phyloP scores from a whole-genome alignment of 2,888 invertebrate species.

The Mermis nigrescens region DNA sequence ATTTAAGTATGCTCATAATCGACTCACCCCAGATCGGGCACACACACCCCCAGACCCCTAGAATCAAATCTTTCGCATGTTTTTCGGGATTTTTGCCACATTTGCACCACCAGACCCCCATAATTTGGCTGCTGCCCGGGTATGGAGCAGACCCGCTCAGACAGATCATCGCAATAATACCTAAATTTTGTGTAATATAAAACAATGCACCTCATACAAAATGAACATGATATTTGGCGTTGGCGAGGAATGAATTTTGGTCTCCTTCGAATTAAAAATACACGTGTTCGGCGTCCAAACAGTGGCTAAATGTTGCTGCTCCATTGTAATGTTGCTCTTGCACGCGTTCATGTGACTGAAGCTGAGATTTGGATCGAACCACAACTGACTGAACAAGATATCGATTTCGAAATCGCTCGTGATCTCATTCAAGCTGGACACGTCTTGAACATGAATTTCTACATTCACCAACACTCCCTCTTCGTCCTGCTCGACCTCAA shows the following conservation, averaged over 20 bases:
- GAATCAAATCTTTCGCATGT: no score
- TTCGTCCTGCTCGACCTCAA: slow-evolving; percentile 1
- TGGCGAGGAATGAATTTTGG: slow-evolving; percentile 28
- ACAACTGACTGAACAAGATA: slow-evolving; percentile 27
- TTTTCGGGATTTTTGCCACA: no score
- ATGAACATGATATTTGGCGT: slow-evolving; percentile 29
- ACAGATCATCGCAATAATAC: no score
- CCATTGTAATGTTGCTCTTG: slow-evolving; percentile 13
- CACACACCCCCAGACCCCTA: no score
- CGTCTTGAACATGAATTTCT: slow-evolving; percentile 21
- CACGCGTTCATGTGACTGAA: slow-evolving; percentile 7
- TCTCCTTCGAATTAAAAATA: slow-evolving; percentile 28
- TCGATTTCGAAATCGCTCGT: slow-evolving; percentile 31
- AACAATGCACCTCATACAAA: slow-evolving; percentile 21
- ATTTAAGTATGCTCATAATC: no score
- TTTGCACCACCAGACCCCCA: no score
- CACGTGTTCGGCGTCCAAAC: slow-evolving; percentile 32
- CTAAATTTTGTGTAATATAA: no score
- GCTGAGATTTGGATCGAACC: slow-evolving; percentile 17
- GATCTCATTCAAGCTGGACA: slow-evolving; percentile 29
- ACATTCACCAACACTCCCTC: slow-evolving; percentile 10
- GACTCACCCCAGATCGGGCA: no score
- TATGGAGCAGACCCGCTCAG: no score
- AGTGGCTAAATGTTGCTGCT: slow-evolving; percentile 21
- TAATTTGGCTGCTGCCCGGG: no score